Conservation (phyloP, 2,113 vertebrate species). For the Rhinopithecus roxellana region DNA sequence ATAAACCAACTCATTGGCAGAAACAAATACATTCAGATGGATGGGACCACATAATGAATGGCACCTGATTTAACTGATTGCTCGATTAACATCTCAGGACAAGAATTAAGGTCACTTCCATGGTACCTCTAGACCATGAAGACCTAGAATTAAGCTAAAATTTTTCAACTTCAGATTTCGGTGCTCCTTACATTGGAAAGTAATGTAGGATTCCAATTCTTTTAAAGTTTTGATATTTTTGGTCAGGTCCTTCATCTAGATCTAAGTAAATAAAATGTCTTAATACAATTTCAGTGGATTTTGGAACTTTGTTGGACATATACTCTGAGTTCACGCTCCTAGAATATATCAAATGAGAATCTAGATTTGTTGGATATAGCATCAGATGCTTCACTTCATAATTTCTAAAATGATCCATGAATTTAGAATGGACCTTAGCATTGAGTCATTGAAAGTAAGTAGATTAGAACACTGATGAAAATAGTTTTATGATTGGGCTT, state of each 20-base stretch:
- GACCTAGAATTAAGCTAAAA: neutral
- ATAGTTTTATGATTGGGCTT: neutral
- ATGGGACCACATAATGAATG: neutral
- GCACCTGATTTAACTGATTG: neutral
- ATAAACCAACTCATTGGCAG: neutral
- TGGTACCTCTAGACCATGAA: neutral
- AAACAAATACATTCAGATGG: neutral
- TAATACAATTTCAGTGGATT: neutral
- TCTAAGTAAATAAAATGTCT: neutral
- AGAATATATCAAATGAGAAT: neutral
- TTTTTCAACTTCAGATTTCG: neutral
- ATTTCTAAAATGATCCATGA: neutral
- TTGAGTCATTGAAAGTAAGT: neutral
- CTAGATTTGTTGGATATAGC: neutral
- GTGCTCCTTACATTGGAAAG: neutral
- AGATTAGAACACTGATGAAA: neutral
- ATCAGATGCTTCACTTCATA: neutral
- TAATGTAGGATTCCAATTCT: neutral
- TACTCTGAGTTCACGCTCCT: neutral
- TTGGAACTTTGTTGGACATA: neutral
- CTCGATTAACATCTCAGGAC: neutral
- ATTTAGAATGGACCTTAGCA: neutral
- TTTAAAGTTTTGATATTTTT: neutral
- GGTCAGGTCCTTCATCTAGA: neutral
- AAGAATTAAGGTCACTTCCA: neutral